Conservation (phyloP, 2,113 vertebrate genomes). For the Ageneiosus marmoratus region DNA sequence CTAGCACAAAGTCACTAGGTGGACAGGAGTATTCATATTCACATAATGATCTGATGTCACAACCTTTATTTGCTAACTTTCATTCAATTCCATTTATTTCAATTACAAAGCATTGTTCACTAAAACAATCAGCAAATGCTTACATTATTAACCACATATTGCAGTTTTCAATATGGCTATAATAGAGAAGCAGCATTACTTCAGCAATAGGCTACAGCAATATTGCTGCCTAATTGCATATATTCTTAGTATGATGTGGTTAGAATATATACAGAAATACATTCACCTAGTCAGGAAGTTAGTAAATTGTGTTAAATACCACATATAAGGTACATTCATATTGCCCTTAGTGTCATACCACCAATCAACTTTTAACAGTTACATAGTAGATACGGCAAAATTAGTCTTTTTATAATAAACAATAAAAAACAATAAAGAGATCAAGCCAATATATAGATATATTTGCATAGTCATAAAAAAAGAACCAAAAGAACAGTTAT, state of each 20-base stretch:
- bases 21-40: background rate
- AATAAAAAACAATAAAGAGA: background rate
- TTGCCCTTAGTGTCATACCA: background rate
- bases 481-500: background rate
- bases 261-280: background rate
- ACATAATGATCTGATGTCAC: background rate
- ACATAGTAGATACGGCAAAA: background rate
- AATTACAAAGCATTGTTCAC: background rate
- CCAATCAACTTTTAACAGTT: background rate
- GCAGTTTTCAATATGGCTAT: background rate
- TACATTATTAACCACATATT: background rate
- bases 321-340: background rate
- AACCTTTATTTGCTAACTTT: background rate
- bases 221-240: conserved; percentile 16
- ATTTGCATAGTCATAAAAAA: conserved; percentile 18
- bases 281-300: background rate
- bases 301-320: background rate
- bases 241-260: background rate
- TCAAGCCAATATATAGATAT: background rate
- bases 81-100: background rate
- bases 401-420: background rate
- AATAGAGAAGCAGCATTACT: conserved; percentile 13
- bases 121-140: background rate
- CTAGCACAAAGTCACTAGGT: background rate
- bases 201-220: background rate